Conservation (phyloP, 1,140 invertebrate species). For the Gryllus bimaculatus region DNA sequence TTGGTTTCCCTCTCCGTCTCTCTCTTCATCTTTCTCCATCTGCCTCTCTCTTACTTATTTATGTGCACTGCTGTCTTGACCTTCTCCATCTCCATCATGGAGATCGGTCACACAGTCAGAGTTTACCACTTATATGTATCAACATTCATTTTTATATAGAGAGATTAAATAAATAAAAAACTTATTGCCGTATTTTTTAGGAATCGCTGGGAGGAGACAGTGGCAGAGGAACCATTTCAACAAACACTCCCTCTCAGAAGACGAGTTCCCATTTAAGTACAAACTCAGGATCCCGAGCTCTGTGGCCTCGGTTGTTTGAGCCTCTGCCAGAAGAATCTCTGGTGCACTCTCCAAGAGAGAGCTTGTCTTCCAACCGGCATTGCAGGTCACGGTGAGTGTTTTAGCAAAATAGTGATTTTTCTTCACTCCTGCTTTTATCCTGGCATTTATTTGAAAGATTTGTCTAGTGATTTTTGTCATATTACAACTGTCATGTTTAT, state of each 20-base stretch:
- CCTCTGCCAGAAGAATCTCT: neutral
- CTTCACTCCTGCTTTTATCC: too few relatives aligned
- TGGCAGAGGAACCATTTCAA: constrained; percentile 28
- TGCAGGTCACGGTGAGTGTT: neutral
- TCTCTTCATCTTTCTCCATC: too few relatives aligned
- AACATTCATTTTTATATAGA: too few relatives aligned
- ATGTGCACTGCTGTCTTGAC: too few relatives aligned
- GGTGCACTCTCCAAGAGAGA: neutral
- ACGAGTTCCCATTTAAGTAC: constrained; percentile 3
- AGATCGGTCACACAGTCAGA: too few relatives aligned
- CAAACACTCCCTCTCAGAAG: constrained; percentile 18
- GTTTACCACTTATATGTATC: too few relatives aligned
- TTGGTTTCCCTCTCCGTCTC: too few relatives aligned
- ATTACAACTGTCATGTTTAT: neutral
- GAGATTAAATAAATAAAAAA: neutral
- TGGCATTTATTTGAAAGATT: too few relatives aligned
- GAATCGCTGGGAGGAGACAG: constrained; percentile 22
- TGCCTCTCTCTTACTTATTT: too few relatives aligned
- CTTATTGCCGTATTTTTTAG: neutral
- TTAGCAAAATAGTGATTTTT: too few relatives aligned
- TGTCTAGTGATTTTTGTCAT: neutral
- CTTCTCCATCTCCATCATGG: too few relatives aligned
- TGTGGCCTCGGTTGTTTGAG: neutral
- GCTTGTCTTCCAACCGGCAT: neutral
- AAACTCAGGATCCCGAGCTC: neutral